A percentile compares a stretch with the other conserved stretches of the same genome.
These are phyloP conservation scores for Argopecten irradians DNA, from an alignment of 1,140 invertebrate species.

Conservation along the genomic window DNA sequence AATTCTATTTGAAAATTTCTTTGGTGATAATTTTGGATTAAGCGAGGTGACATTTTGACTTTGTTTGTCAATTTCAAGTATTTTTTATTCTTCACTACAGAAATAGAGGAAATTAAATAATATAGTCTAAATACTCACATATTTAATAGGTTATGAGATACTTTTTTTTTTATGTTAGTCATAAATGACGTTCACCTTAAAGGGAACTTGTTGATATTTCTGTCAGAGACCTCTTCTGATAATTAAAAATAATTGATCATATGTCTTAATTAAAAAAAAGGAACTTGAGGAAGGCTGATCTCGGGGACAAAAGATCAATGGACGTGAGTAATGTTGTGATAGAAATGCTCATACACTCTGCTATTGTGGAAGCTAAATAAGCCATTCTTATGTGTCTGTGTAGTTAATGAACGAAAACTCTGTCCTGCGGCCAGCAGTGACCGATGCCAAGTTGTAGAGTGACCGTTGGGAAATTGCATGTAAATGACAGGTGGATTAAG, in stretches of 20 bases:
- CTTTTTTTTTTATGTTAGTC: too few relatives aligned
- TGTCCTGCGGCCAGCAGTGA: not conserved
- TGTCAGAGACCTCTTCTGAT: not conserved
- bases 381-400: not conserved
- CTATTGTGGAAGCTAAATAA: not conserved
- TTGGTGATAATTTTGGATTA: too few relatives aligned
- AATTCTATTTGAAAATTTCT: too few relatives aligned
- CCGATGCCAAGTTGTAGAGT: not conserved
- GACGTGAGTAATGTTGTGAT: not conserved
- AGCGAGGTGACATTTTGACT: too few relatives aligned
- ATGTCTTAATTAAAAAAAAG: not conserved
- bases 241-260: not conserved
- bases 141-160: too few relatives aligned
- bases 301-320: not conserved
- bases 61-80: too few relatives aligned
- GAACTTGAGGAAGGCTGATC: not conserved
- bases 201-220: not conserved
- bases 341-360: not conserved
- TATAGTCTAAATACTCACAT: too few relatives aligned
- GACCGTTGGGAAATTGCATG: slow-evolving; percentile 2
- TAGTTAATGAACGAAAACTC: not conserved
- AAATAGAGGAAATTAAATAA: too few relatives aligned
- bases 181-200: too few relatives aligned
- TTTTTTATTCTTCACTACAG: too few relatives aligned
- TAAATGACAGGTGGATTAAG: slow-evolving; percentile 15